A percentile compares a stretch with the other conserved stretches of the same genome.
Evolutionary conservation across 2,888 invertebrate species (phyloP).

Genomic region (Drosophila phalerata): DNA sequence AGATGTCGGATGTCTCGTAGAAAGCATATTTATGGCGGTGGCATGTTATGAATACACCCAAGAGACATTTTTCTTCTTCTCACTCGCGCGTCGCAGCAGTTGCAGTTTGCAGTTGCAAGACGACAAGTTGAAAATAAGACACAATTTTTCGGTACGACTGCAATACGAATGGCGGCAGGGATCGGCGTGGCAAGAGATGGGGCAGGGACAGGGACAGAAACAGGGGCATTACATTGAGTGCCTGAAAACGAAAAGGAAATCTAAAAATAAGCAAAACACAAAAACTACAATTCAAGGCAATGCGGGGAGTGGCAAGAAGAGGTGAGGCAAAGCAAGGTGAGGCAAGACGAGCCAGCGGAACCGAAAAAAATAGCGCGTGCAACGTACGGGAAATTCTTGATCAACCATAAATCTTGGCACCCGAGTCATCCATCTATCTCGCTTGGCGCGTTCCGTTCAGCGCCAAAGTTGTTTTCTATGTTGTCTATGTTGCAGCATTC

Average conservation of each 20-base stretch:
- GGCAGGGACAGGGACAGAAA: neutral
- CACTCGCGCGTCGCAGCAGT: conserved; percentile 51
- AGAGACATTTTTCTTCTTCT: conserved; percentile 81
- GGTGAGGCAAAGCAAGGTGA: conserved; percentile 1
- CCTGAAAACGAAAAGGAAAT: conserved; percentile 66
- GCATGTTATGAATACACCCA: conserved; percentile 81
- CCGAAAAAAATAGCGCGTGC: conserved; percentile 60
- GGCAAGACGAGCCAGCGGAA: conserved; percentile 11
- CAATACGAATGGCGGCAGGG: conserved; percentile 4
- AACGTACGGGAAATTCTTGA: conserved; percentile 82
- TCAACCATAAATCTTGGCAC: conserved; percentile 83
- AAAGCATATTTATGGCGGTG: conserved; percentile 79
- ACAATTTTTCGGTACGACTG: conserved; percentile 28
- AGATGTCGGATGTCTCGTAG: conserved; percentile 72
- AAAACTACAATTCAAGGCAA: conserved; percentile 38
- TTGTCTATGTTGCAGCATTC: conserved; percentile 29
- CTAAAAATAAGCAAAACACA: conserved; percentile 71
- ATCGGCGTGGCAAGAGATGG: no score
- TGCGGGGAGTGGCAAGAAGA: conserved; percentile 21
- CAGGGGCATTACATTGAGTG: conserved; percentile 57
- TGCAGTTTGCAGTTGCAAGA: conserved; percentile 34
- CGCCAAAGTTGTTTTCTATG: conserved; percentile 76
- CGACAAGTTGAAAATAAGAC: conserved; percentile 51
- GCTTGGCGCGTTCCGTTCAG: conserved; percentile 77
- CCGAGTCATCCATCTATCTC: conserved; percentile 82